Base-by-base conservation (phyloP, 2,113 vertebrate genomes). In the Sander vitreus region DNA sequence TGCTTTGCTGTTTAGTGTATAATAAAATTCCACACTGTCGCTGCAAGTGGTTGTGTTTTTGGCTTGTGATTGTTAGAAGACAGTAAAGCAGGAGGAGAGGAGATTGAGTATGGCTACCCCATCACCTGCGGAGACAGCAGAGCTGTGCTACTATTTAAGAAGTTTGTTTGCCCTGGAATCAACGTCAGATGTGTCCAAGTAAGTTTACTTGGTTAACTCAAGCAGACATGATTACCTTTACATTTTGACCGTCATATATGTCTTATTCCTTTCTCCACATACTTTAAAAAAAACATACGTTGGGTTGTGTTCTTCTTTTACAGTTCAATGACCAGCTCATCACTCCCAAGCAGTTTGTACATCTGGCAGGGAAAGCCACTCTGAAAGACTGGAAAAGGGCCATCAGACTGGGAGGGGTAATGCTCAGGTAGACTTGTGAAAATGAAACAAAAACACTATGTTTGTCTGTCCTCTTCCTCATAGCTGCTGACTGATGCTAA, bases 371-470 rank as follows among this genome's bases (percentile, higher is more conserved):
- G 48, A 99, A 99, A 89, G 97, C 97, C 55, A 98, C 97, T 33
- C 93, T 99, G 72, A 98, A 99, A 93, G 98, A 99, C 85, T 99
- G 98, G 98, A 99, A 99, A 90, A 95, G 97, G 92, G 97, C 98
- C 88, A 98, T 99, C 92, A 96, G 98, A 77, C 93, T 99, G 2
- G 97, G 97, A 84, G 97, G 97, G 69, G 96, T 99, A 78, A 99
- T 99, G 98, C 96, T 99, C 87, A 97, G 97, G 97, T 99, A 95
- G 90, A 57, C 13, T 5, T 45, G 15, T 45, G 15, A 18, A 54
- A 74, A 45, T 27, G 45, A 7, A 30, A 64, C 25, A n/a, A 13
- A 62, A 23, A 51, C 36, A 63, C 19, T 6, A 50, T 57, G 1
- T 72, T 13, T 69, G 7, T 47, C 27, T 81, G 47, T 47, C 19